Evolutionary conservation across 2,888 invertebrate species (phyloP), one percentile per base, ranked within the genome.

Genomic region (Ormyrus rosae): DNA sequence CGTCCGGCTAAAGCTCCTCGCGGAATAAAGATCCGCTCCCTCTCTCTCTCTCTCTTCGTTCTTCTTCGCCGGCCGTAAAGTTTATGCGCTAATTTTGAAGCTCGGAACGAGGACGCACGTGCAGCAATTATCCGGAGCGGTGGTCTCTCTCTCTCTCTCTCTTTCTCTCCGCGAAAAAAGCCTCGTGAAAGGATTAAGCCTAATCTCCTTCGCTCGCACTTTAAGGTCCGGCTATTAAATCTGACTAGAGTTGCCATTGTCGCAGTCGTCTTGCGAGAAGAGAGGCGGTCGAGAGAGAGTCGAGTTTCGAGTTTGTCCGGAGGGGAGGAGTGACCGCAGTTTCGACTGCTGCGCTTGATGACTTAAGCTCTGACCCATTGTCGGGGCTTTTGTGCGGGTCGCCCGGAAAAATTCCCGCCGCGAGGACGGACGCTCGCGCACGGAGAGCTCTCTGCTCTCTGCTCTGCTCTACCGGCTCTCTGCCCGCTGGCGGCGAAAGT

Each of bases 201-300:
- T 13, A 13, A 34, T 34, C 34, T 61, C 11, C 53, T 53, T 46
- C 9, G n/a, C 61, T 55, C 67, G 61, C 56, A 74, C 79, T 79
- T 69, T 69, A 74, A 69, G 64, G 79, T 74, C 64, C 46, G 73
- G 64, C 79, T 64, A 74, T 79, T 74, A 79, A 79, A 79, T 79
- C 58, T 69, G 74, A 69, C 63, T 34, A 34, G 34, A 58, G 53
- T 56, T 55, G 10, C 56, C 70, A 65, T 77, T 71, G 78, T 71
- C 34, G 34, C 34, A 34, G 34, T 34, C 70, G 46, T 64, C 55
- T 58, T 55, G 67, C 34, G 51, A 58, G 51, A 72, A 19, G 53
- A 6, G 46, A n/a, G 63, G 53, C 11, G 45, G 45, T 13, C 13
- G 11, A 7, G 58, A 60, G 46, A 10, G 10, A 65, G 46, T 64